phyloP scores from a whole-genome alignment of 2,797 vertebrate species.

The Peromyscus melanophrys region DNA sequence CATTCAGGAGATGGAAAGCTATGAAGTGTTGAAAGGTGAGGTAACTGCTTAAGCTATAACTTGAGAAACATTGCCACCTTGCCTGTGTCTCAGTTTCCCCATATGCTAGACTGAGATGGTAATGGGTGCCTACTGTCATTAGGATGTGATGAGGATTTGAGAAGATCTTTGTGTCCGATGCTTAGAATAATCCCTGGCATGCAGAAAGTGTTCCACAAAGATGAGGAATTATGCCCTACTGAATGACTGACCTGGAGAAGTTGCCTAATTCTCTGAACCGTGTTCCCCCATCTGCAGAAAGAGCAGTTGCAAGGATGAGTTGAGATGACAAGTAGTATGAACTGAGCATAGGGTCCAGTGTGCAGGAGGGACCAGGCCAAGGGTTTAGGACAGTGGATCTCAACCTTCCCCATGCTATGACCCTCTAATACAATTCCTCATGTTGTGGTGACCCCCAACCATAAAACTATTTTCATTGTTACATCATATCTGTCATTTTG shows the following conservation, averaged over 20 bases:
- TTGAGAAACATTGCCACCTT: not conserved
- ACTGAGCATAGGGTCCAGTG: not conserved
- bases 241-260: not conserved
- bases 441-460: not conserved
- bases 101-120: not conserved
- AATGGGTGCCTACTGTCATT: not conserved
- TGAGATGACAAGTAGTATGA: not conserved
- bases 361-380: not conserved
- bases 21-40: not conserved
- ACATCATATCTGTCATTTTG: not conserved
- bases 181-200: not conserved
- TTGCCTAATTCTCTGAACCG: not conserved
- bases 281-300: slow-evolving; percentile 33
- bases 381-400: not conserved
- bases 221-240: not conserved
- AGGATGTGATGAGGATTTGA: slow-evolving; percentile 28
- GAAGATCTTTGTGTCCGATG: not conserved
- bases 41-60: not conserved
- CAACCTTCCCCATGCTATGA: not conserved
- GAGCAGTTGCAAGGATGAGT: not conserved
- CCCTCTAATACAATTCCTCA: not conserved
- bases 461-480: not conserved
- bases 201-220: not conserved
- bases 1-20: slow-evolving; percentile 30
- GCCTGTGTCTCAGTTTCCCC: not conserved